These are phyloP conservation scores for Cottoperca gobio DNA, from an alignment of 2,797 vertebrate species.

Conservation along the genomic window DNA sequence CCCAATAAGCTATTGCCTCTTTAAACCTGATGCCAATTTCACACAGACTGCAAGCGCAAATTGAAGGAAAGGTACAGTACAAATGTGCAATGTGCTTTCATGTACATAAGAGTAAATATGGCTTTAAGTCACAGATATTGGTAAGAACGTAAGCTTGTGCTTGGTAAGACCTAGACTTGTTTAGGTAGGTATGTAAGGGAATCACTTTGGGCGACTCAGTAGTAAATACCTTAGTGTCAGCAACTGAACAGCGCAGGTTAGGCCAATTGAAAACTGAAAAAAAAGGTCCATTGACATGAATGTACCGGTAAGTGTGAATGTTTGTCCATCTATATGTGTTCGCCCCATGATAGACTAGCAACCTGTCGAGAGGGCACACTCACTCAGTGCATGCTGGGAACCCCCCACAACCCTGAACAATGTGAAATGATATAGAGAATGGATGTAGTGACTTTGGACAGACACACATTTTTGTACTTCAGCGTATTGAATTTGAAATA, in stretches of 20 bases:
- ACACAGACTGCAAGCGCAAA: constrained; percentile 1
- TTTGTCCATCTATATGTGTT: not conserved
- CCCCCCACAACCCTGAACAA: not conserved
- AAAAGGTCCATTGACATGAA: not conserved
- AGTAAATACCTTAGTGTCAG: not conserved
- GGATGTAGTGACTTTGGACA: too few species aligned
- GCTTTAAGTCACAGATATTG: not conserved
- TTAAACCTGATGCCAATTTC: constrained; percentile 12
- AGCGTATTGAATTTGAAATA: not conserved
- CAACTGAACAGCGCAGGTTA: not conserved
- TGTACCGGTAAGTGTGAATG: too few species aligned
- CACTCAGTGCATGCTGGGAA: not conserved
- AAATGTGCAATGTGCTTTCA: constrained; percentile 1
- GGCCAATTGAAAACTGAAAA: not conserved
- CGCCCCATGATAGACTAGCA: not conserved
- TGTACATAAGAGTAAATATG: not conserved
- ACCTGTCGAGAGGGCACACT: not conserved
- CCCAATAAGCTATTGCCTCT: not conserved
- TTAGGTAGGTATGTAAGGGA: not conserved
- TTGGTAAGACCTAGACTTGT: too few species aligned
- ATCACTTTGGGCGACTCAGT: not conserved
- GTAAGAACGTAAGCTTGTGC: not conserved
- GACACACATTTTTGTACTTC: too few species aligned
- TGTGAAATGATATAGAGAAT: not conserved
- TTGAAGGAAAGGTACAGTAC: not conserved